phyloP scores from a whole-genome alignment of 1,140 invertebrate species.

The Nylanderia fulva region DNA sequence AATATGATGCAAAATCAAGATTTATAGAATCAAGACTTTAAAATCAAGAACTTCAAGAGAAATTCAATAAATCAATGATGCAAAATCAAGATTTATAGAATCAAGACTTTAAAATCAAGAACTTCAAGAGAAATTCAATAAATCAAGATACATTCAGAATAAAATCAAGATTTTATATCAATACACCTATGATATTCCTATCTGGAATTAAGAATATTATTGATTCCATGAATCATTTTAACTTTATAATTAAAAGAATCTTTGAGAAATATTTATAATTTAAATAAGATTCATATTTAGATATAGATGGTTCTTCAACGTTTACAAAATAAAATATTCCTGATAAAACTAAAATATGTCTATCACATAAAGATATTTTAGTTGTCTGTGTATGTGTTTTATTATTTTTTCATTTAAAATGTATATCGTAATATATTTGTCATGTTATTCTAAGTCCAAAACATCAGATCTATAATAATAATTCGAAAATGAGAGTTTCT shows the following conservation, averaged over 20 bases:
- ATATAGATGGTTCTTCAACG: too few relatives aligned
- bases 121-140: too few relatives aligned
- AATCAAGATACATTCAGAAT: neutral
- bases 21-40: neutral
- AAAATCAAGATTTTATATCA: neutral
- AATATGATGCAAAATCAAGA: slow-evolving; percentile 5
- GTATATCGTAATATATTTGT: neutral
- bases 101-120: slow-evolving; percentile 10
- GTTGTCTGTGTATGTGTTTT: too few relatives aligned
- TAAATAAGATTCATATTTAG: neutral
- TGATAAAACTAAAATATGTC: neutral
- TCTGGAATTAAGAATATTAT: too few relatives aligned
- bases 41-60: slow-evolving; percentile 31
- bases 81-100: slow-evolving; percentile 4
- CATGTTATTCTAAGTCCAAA: neutral
- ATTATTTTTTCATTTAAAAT: neutral
- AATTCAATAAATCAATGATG: too few relatives aligned
- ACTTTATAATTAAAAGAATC: neutral
- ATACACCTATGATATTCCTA: too few relatives aligned
- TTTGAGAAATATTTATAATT: neutral
- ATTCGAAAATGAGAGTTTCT: slow-evolving; percentile 21
- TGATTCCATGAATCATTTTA: too few relatives aligned
- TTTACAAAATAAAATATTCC: too few relatives aligned
- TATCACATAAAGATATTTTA: neutral
- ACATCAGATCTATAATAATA: neutral